phyloP scores from a whole-genome alignment of 2,797 vertebrate genomes.

The Pseudochromis fuscus region DNA sequence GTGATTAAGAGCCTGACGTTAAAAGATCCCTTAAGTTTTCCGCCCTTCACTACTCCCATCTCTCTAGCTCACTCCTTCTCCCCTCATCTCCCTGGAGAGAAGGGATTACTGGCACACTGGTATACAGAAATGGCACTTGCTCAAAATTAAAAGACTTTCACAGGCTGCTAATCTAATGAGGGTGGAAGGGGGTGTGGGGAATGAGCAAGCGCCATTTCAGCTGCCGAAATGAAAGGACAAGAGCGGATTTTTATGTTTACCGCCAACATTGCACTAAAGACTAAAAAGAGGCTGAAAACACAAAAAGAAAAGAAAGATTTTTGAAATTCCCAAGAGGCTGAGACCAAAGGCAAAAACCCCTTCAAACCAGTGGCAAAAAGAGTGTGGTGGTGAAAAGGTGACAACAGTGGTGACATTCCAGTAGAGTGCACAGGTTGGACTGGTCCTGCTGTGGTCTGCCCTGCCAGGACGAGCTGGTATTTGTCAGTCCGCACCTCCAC shows the following conservation, averaged over 20 bases:
- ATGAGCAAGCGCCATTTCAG: slow-evolving; percentile 60
- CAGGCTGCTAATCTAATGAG: slow-evolving; percentile 84
- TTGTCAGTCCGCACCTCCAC: slow-evolving; percentile 57
- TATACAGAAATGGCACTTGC: slow-evolving; percentile 82
- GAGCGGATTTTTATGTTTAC: slow-evolving; percentile 73
- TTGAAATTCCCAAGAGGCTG: slow-evolving; percentile 42
- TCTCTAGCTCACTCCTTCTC: slow-evolving; percentile 63
- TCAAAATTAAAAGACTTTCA: slow-evolving; percentile 86
- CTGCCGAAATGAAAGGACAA: slow-evolving; percentile 68
- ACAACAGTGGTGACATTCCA: slow-evolving; percentile 53
- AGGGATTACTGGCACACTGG: slow-evolving; percentile 82
- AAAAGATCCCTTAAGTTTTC: slow-evolving; percentile 80
- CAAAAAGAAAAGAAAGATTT: slow-evolving; percentile 43
- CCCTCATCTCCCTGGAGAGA: slow-evolving; percentile 71
- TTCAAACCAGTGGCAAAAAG: slow-evolving; percentile 24
- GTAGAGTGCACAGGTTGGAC: slow-evolving; percentile 22
- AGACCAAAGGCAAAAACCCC: slow-evolving; percentile 43
- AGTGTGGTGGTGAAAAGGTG: slow-evolving; percentile 39
- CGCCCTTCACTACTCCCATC: slow-evolving; percentile 69
- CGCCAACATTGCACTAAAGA: slow-evolving; percentile 65
- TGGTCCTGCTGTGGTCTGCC: slow-evolving; percentile 18
- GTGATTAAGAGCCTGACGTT: slow-evolving; percentile 78
- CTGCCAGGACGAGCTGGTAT: slow-evolving; percentile 34
- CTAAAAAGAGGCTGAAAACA: slow-evolving; percentile 45
- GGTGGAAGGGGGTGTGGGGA: slow-evolving; percentile 48